phyloP scores from a whole-genome alignment of 2,113 vertebrate genomes.

The Hypomesus transpacificus region DNA sequence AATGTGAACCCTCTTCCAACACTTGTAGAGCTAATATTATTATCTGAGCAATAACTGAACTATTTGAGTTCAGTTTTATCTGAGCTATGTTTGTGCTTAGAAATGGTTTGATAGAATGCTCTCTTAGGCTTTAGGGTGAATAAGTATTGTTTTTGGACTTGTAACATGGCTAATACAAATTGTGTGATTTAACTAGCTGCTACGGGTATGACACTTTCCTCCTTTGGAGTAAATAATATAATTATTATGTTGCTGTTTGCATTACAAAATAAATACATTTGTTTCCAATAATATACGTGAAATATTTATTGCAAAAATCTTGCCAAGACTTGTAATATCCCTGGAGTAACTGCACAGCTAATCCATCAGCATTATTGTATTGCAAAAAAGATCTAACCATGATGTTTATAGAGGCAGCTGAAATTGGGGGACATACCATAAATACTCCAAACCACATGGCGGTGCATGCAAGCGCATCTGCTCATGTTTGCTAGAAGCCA shows the following conservation, averaged over 20 bases:
- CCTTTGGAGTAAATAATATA: slow-evolving; percentile 81
- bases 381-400: no score
- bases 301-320: no score
- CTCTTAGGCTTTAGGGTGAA: slow-evolving; percentile 77
- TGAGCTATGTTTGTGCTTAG: slow-evolving; percentile 62
- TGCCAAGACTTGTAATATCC: no score
- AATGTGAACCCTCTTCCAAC: slow-evolving; percentile 71
- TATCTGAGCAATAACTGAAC: slow-evolving; percentile 96
- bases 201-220: slow-evolving; percentile 81
- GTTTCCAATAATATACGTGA: slow-evolving; percentile 71
- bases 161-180: slow-evolving; percentile 75
- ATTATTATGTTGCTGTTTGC: slow-evolving; percentile 93
- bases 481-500: not conserved
- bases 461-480: not conserved
- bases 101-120: slow-evolving; percentile 52
- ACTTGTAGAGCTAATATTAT: slow-evolving; percentile 88
- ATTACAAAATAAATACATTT: slow-evolving; percentile 93
- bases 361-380: no score
- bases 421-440: not conserved
- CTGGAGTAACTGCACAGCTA: no score
- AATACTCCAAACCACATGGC: not conserved
- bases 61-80: slow-evolving; percentile 59
- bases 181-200: slow-evolving; percentile 83
- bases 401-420: no score
- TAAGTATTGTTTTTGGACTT: slow-evolving; percentile 71